Base-by-base conservation (phyloP, 2,113 vertebrate genomes). In the Cettia cetti region DNA sequence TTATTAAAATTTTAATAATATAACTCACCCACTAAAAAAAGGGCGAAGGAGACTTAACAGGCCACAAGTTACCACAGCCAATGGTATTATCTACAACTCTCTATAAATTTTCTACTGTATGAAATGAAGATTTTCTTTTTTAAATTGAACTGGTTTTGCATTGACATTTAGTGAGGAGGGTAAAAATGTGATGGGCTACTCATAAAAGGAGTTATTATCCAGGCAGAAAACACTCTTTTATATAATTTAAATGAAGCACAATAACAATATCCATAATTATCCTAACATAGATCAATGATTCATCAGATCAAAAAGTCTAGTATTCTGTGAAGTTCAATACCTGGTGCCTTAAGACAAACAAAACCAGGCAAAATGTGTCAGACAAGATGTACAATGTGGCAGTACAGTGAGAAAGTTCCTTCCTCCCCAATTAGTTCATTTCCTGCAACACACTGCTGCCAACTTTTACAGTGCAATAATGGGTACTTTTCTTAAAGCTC, bases 21-120 rank as follows among this genome's bases (percentile, higher is more conserved):
- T 20, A 84, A 21, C n/a, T 52, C 40, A 63, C 39, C 4, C 21
- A 86, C 7, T 42, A 50, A 50, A 64, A 79, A 40, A 68, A 47
- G 4, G 30, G 13, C 10, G 82, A 50, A 79, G 47, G 15, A n/a
- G n/a, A 54, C 12, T 47, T 87, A 80, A 40, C 21, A 42, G n/a
- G 49, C 91, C 92, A 71, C 24, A 80, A 96, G 82, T 85, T 77
- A 91, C 45, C 90, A 24, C 23, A 93, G 89, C 27, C n/a, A 90
- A 40, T 2, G 22, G 18, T 16, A 82, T 66, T 50, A 72, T 50
- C 61, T 93, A 65, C 5, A 80, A 24, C 23, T 24, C 35, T 1
- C 1, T 64, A 90, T 24, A 80, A 57, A 45, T 72, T 89, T 93
- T 64, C 89, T 91, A 76, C 35, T 83, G 59, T 23, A 79, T 50